Percentiles rank a stretch among this genome's conserved stretches.
Evolutionary conservation across 2,113 vertebrate species (phyloP).

Genomic region (Sorex araneus): DNA sequence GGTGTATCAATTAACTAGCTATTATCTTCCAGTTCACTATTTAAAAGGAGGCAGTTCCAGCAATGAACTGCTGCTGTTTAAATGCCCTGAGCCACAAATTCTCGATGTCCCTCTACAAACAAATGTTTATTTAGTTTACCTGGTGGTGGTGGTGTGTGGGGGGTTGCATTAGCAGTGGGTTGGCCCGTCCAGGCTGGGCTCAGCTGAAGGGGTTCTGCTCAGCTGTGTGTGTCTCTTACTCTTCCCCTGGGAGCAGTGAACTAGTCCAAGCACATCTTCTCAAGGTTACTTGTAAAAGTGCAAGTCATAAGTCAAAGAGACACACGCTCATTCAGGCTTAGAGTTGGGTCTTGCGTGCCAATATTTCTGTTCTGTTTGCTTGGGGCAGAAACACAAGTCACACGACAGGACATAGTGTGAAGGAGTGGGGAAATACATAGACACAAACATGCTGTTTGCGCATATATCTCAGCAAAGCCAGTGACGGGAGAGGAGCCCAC

Average conservation of each 20-base stretch:
- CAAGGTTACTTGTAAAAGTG: background rate
- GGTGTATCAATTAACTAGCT: background rate
- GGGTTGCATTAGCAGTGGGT: background rate
- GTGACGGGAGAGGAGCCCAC: background rate
- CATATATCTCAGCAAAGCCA: slow-evolving; percentile 11
- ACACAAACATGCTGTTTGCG: background rate
- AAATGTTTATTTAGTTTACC: background rate
- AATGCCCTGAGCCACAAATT: background rate
- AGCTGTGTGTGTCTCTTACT: background rate
- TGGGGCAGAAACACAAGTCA: background rate
- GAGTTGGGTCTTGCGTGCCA: too few species aligned
- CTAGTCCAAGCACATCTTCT: background rate
- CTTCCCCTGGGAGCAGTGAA: background rate
- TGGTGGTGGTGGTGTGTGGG: background rate
- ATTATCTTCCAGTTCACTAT: background rate
- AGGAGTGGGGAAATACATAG: background rate
- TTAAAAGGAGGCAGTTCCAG: background rate
- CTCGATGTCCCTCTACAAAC: background rate
- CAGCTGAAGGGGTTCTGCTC: background rate
- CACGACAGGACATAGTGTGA: background rate
- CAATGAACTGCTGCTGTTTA: background rate
- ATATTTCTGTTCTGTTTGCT: background rate
- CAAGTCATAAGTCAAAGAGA: slow-evolving; percentile 13
- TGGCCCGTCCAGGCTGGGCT: background rate
- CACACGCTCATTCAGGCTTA: too few species aligned